A percentile compares a stretch with the other conserved stretches of the same genome.
Evolutionary conservation across 2,113 vertebrate species (phyloP).

Genomic region (Pomatostomus ruficeps): DNA sequence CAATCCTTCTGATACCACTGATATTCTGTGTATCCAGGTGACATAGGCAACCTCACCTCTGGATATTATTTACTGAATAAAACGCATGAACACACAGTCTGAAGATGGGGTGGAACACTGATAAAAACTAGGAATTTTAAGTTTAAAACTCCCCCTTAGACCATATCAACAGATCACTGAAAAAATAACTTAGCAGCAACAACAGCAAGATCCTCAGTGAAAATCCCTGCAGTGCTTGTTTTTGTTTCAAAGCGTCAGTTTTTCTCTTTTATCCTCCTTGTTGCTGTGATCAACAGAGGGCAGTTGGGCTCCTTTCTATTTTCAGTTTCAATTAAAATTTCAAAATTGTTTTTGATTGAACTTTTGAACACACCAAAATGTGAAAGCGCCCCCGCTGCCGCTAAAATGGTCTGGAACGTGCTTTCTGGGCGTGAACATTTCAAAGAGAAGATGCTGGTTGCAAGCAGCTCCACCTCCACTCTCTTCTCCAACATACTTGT

Average conservation of each 20-base stretch:
- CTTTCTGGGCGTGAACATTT: constrained; percentile 10
- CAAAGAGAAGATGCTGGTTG: neutral
- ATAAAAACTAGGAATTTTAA: neutral
- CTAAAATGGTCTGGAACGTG: neutral
- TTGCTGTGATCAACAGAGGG: constrained; percentile 45
- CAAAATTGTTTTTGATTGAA: constrained; percentile 18
- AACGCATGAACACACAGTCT: accelerated
- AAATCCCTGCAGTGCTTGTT: neutral
- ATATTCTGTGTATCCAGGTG: neutral
- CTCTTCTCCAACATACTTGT: neutral
- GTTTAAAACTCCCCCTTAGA: neutral
- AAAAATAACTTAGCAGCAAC: neutral
- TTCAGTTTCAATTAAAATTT: constrained; percentile 56
- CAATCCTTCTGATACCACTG: neutral
- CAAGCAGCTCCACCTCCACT: neutral
- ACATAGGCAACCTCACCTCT: neutral
- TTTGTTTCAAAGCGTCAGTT: neutral
- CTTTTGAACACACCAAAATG: constrained; percentile 3
- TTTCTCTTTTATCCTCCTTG: constrained; percentile 17
- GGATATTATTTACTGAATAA: neutral
- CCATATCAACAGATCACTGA: neutral
- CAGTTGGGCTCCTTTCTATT: constrained; percentile 37
- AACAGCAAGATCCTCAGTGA: neutral
- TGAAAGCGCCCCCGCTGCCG: neutral
- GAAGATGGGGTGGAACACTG: neutral